Conservation (phyloP, 2,888 invertebrate species). For the Drosophila nigritarsus region DNA sequence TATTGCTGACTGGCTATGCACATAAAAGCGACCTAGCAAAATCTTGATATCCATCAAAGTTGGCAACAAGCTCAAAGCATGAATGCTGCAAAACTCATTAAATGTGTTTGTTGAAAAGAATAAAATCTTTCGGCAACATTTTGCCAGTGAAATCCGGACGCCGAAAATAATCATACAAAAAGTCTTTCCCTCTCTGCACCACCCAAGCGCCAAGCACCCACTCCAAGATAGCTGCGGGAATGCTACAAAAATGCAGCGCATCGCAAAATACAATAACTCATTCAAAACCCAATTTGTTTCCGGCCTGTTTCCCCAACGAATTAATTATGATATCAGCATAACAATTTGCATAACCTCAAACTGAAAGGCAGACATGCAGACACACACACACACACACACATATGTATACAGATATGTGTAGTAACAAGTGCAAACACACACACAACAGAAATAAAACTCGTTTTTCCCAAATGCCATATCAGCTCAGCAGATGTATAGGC, state of each 20-base stretch:
- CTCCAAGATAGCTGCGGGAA: neutral
- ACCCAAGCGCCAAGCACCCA: neutral
- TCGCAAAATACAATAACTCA: slow-evolving; percentile 78
- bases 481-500: slow-evolving; percentile 75
- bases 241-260: slow-evolving; percentile 64
- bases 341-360: slow-evolving; percentile 82
- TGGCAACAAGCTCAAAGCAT: slow-evolving; percentile 28
- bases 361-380: slow-evolving; percentile 64
- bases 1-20: slow-evolving; percentile 33
- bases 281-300: slow-evolving; percentile 79
- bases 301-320: slow-evolving; percentile 78
- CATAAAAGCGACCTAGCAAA: slow-evolving; percentile 8
- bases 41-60: slow-evolving; percentile 31
- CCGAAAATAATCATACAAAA: neutral
- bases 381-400: slow-evolving; percentile 4
- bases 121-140: slow-evolving; percentile 13
- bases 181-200: neutral
- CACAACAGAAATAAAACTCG: slow-evolving; percentile 71
- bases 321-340: slow-evolving; percentile 81
- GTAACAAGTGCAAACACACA: slow-evolving; percentile 4
- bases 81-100: slow-evolving; percentile 46
- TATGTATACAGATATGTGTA: neutral
- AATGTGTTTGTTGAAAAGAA: slow-evolving; percentile 23
- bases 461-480: slow-evolving; percentile 78
- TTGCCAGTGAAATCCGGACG: neutral